These are phyloP conservation scores for Conops quadrifasciatus DNA, from an alignment of 2,888 invertebrate species.

Conservation along the genomic window DNA sequence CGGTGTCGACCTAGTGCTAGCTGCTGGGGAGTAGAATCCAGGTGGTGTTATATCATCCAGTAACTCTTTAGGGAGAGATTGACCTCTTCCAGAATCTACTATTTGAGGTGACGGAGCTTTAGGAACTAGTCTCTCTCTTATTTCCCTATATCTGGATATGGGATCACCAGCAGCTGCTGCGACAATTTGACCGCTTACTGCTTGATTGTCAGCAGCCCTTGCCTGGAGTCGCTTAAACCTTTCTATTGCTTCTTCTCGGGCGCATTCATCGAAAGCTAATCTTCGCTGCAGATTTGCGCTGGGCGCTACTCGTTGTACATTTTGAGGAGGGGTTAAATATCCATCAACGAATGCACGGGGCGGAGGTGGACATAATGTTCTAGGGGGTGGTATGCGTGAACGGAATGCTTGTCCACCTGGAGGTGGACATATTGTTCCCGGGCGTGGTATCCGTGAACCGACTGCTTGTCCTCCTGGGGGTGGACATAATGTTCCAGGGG, in stretches of 20 bases:
- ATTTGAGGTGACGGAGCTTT: neutral
- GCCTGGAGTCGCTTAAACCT: neutral
- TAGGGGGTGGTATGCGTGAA: too few relatives aligned
- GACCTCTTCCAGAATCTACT: neutral
- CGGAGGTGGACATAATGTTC: too few relatives aligned
- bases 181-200: too few relatives aligned
- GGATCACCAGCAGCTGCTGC: neutral
- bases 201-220: neutral
- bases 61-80: conserved; percentile 4
- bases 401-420: too few relatives aligned
- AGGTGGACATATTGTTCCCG: too few relatives aligned
- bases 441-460: too few relatives aligned
- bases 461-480: too few relatives aligned
- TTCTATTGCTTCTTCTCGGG: neutral
- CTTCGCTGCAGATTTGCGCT: neutral
- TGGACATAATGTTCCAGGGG: too few relatives aligned
- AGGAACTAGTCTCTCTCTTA: neutral
- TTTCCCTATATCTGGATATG: neutral
- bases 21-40: neutral
- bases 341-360: too few relatives aligned
- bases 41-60: conserved; percentile 23
- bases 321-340: too few relatives aligned
- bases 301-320: too few relatives aligned
- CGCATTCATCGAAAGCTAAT: neutral
- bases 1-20: too few relatives aligned